phyloP scores from a whole-genome alignment of 2,113 vertebrate genomes.

The Strix uralensis region DNA sequence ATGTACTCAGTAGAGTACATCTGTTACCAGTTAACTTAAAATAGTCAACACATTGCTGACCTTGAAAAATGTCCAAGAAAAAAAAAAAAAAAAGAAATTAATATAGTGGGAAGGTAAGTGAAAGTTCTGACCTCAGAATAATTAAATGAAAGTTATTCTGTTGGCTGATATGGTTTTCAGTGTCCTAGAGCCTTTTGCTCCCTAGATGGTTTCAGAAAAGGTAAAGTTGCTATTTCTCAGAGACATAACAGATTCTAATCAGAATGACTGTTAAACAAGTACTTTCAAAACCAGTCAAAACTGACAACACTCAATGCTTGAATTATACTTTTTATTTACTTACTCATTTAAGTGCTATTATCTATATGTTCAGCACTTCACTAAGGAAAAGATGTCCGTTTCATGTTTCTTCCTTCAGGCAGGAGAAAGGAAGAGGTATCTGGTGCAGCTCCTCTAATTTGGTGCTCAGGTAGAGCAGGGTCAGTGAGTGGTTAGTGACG shows the following conservation, averaged over 20 bases:
- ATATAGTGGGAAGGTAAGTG: background rate
- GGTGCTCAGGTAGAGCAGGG: background rate
- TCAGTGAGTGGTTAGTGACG: background rate
- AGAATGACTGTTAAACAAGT: background rate
- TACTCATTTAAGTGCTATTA: background rate
- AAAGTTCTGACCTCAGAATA: slow-evolving; percentile 32
- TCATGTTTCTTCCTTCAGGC: background rate
- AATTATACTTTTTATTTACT: background rate
- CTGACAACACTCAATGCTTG: background rate
- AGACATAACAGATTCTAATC: background rate
- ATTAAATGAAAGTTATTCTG: background rate
- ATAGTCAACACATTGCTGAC: slow-evolving; percentile 37
- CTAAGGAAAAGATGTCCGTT: background rate
- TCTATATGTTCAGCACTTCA: accelerated
- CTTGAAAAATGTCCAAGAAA: slow-evolving; percentile 23
- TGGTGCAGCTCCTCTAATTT: background rate
- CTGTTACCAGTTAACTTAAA: slow-evolving; percentile 49
- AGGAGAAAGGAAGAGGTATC: background rate
- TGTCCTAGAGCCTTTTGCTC: background rate
- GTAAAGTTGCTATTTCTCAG: background rate
- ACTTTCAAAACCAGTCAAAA: background rate
- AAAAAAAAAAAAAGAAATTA: background rate
- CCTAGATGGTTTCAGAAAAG: background rate
- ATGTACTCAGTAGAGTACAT: background rate
- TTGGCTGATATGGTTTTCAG: background rate